Base-by-base conservation (phyloP, 2,113 vertebrate species). In the Phrynosoma platyrhinos region DNA sequence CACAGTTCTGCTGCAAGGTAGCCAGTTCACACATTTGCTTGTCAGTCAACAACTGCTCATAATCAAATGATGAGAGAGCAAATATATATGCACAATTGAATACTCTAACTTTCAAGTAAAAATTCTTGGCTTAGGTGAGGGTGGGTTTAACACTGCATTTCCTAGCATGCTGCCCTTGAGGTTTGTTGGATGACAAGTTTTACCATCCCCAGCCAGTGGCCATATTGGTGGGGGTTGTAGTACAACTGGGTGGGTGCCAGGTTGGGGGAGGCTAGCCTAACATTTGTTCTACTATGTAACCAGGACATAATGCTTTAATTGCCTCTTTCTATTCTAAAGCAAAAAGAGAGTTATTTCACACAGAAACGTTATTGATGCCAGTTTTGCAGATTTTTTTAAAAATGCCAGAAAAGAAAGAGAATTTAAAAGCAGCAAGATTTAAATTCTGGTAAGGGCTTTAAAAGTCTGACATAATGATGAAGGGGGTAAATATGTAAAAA, bases 311-410 rank as follows among this genome's bases (percentile, higher is more conserved):
- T 58, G 82, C 95, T 93, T 4, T 94, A 89, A 92, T 91, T 93
- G 91, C 82, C 42, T 94, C 87, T 92, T 95, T 91, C 96, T 94
- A 95, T 75, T 95, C 84, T 32, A 96, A 95, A 94, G 25, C 88
- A 94, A 92, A 95, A 90, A n/a, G 83, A 91, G 89, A 91, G 94
- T 91, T 91, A 91, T 75, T 93, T 91, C 91, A 94, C 89, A 89
- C 88, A 87, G 94, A 96, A 91, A 96, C 91, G 93, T 87, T 85
- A 88, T 91, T 91, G 94, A 91, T 95, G 82, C 92, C 95, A 94
- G 92, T 93, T 95, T 88, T 85, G 94, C 87, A 96, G 94, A 95
- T 94, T 95, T 62, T 27, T 23, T 23, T 4, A 87, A 83, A 91
- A 81, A 93, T 87, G 13, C 13, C 90, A 77, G 88, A 93, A 92